phyloP scores from a whole-genome alignment of 2,888 invertebrate species.

The Temnothorax rugatulus region DNA sequence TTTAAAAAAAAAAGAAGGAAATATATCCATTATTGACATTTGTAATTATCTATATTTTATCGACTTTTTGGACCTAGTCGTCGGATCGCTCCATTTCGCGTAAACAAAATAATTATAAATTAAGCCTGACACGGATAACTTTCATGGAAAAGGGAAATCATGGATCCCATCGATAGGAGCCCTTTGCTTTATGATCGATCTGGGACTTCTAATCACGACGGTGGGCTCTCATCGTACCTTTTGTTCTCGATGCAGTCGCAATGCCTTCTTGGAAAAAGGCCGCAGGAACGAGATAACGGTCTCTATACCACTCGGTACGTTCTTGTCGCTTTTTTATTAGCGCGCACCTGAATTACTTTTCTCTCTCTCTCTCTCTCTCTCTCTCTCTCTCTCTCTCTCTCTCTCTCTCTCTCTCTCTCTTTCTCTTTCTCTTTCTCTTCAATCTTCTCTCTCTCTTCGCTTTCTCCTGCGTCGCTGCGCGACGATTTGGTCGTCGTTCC shows the following conservation, averaged over 20 bases:
- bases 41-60: not conserved
- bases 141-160: not conserved
- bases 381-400: constrained; percentile 48
- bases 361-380: constrained; percentile 45
- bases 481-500: constrained; percentile 71
- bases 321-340: constrained; percentile 76
- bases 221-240: not conserved
- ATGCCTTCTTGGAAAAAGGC: constrained; percentile 19
- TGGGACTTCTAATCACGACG: constrained; percentile 26
- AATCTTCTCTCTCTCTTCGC: constrained; percentile 40
- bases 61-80: not conserved
- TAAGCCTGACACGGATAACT: not conserved
- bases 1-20: not conserved
- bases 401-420: constrained; percentile 59
- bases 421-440: constrained; percentile 59
- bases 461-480: constrained; percentile 39
- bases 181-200: not conserved
- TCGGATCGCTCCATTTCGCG: not conserved
- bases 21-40: not conserved
- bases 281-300: constrained; percentile 46
- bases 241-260: constrained; percentile 37
- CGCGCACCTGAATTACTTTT: constrained; percentile 80
- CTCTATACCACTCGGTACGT: constrained; percentile 64
- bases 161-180: not conserved
- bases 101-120: not conserved